These are phyloP conservation scores for Datnioides undecimradiatus DNA, from an alignment of 2,113 vertebrate genomes.

Conservation along the genomic window DNA sequence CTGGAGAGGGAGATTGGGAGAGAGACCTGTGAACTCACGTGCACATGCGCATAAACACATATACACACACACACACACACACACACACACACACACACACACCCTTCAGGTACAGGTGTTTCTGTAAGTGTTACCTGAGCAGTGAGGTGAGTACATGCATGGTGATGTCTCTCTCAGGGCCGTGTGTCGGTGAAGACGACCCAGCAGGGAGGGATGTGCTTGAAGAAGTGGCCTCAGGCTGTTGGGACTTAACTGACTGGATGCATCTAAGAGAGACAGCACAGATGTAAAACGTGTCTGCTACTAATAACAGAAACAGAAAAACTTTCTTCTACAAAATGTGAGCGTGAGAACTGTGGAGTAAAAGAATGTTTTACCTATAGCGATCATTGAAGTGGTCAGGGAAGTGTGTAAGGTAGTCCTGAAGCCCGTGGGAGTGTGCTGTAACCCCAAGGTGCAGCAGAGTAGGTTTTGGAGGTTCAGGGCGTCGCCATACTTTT, in stretches of 20 bases:
- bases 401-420: slow-evolving; percentile 84
- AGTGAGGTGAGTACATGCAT: slow-evolving; percentile 80
- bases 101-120: too few relatives aligned
- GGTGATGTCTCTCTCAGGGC: slow-evolving; percentile 79
- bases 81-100: background rate
- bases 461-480: slow-evolving; percentile 81
- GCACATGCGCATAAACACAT: background rate
- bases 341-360: too few relatives aligned
- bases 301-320: background rate
- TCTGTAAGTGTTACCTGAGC: slow-evolving; percentile 83
- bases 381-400: slow-evolving; percentile 78
- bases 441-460: slow-evolving; percentile 89
- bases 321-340: too few relatives aligned
- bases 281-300: background rate
- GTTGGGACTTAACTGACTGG: background rate
- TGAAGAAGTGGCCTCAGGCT: background rate
- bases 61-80: background rate
- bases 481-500: slow-evolving; percentile 74
- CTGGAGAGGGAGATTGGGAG: slow-evolving; percentile 71
- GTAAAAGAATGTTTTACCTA: slow-evolving; percentile 73
- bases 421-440: slow-evolving; percentile 83
- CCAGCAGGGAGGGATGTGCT: background rate
- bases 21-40: background rate
- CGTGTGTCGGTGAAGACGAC: slow-evolving; percentile 31
- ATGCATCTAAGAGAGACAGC: slow-evolving; percentile 37